phyloP scores from a whole-genome alignment of 2,888 invertebrate genomes.

The Ischnura elegans region DNA sequence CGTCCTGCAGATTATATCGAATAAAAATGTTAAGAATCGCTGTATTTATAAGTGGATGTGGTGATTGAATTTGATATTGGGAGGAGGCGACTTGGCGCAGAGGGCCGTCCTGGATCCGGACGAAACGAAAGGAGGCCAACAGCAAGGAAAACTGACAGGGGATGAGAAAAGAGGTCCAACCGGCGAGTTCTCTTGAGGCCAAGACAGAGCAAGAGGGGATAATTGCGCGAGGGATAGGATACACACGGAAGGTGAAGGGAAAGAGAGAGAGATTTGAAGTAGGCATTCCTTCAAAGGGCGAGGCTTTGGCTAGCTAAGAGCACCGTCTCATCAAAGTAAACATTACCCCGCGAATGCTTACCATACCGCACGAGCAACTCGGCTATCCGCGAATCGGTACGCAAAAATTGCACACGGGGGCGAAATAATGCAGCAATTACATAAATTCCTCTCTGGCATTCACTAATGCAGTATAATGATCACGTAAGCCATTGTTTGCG shows the following conservation, averaged over 20 bases:
- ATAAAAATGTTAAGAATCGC: too few relatives aligned
- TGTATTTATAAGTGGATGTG: neutral
- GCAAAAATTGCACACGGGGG: too few relatives aligned
- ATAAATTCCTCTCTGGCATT: neutral
- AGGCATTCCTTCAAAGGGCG: constrained; percentile 14
- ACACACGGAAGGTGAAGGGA: neutral
- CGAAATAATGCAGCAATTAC: too few relatives aligned
- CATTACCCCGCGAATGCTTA: neutral
- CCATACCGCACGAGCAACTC: neutral
- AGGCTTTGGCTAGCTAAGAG: neutral
- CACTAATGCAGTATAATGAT: too few relatives aligned
- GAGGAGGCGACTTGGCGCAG: neutral
- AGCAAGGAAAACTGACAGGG: neutral
- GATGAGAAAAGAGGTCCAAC: neutral
- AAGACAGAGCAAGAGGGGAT: neutral
- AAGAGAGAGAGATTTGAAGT: neutral
- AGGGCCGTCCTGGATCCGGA: constrained; percentile 23
- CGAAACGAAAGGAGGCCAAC: constrained; percentile 40
- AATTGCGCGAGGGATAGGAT: too few relatives aligned
- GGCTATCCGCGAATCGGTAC: neutral
- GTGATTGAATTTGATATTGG: neutral
- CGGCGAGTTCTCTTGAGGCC: neutral
- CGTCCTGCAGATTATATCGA: too few relatives aligned
- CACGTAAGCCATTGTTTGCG: neutral
- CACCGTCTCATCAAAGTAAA: neutral